phyloP scores from a whole-genome alignment of 2,888 invertebrate genomes.

The Halictus quadricinctus region DNA sequence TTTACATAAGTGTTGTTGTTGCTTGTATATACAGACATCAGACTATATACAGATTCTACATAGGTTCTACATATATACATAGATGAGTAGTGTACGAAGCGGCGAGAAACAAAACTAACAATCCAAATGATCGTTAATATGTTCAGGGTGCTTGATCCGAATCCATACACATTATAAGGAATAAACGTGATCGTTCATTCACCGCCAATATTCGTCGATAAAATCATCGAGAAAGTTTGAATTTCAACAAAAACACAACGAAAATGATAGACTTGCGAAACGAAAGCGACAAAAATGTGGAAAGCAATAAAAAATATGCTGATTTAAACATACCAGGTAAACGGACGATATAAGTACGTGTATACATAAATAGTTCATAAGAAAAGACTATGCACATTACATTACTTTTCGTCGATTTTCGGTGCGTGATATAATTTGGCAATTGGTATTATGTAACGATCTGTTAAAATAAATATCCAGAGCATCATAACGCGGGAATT shows the following conservation, averaged over 20 bases:
- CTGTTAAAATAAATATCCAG: not conserved
- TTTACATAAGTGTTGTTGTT: no score
- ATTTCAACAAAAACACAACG: constrained; percentile 4
- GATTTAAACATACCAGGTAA: constrained; percentile 70
- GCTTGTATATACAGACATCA: no score
- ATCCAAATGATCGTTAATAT: constrained; percentile 24
- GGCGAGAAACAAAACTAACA: not conserved
- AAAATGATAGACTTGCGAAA: constrained; percentile 77
- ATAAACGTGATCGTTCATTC: constrained; percentile 3
- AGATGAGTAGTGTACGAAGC: not conserved
- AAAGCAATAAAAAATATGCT: constrained; percentile 57
- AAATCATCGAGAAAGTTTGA: constrained; percentile 12
- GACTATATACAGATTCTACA: no score
- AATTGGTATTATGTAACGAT: not conserved
- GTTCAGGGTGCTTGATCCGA: constrained; percentile 32
- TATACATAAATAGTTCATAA: not conserved
- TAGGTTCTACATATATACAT: no score
- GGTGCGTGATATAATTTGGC: not conserved
- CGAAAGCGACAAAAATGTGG: constrained; percentile 60
- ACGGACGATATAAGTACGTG: constrained; percentile 19
- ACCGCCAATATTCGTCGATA: not conserved
- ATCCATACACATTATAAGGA: constrained; percentile 11
- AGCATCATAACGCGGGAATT: not conserved
- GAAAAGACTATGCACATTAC: constrained; percentile 8
- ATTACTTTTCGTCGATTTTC: not conserved